Percentiles rank a stretch among this genome's conserved stretches.
Conservation (phyloP, 2,113 vertebrate genomes). For the Hystrix cristata region DNA sequence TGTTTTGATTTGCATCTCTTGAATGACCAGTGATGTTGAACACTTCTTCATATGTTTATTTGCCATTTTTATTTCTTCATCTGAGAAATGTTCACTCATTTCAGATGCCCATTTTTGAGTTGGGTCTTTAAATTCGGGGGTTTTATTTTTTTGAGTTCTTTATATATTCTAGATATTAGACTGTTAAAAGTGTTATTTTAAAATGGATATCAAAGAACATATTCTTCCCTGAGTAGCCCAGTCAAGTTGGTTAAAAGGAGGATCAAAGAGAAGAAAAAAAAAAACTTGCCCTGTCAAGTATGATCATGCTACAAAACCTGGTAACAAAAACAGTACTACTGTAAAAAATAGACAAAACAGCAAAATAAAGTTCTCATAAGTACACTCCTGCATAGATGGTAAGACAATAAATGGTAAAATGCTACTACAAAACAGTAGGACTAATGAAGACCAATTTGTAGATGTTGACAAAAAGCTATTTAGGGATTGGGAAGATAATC, state of each 20-base stretch:
- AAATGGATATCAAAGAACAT: background rate
- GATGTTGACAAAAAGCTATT: background rate
- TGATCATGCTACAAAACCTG: background rate
- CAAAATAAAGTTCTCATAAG: background rate
- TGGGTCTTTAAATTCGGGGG: too few species aligned
- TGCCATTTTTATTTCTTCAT: too few species aligned
- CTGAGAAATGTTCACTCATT: too few species aligned
- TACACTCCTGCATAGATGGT: background rate
- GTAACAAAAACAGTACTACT: background rate
- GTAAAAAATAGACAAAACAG: background rate
- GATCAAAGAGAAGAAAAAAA: constrained; percentile 2
- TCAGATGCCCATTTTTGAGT: too few species aligned
- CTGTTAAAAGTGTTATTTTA: constrained; percentile 34
- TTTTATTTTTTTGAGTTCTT: too few species aligned
- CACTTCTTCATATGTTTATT: too few species aligned
- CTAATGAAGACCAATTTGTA: background rate
- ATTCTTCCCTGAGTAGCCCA: background rate
- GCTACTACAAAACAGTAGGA: background rate
- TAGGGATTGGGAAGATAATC: background rate
- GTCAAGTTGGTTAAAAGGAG: background rate
- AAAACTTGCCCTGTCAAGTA: background rate
- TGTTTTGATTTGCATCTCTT: too few species aligned
- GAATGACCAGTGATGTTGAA: too few species aligned
- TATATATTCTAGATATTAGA: too few species aligned
- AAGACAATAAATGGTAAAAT: background rate